Base-by-base conservation (phyloP, 2,888 invertebrate genomes). In the Oscheius sp. region DNA sequence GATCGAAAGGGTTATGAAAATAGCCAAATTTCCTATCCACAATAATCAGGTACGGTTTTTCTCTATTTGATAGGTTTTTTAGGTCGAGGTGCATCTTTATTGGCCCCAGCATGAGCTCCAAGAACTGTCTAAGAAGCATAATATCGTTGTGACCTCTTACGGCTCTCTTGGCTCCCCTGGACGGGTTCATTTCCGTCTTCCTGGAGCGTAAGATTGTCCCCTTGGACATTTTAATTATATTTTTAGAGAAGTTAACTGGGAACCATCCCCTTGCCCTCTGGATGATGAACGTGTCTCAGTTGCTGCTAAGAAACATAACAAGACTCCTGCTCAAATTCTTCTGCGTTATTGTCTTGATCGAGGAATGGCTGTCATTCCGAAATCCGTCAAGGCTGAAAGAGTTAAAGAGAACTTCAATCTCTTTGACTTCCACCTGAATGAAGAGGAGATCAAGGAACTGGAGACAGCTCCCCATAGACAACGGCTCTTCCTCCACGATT, bases 11-110 rank as follows among this genome's bases (percentile, higher is more conserved):
- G 89, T 95, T 21, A 53, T 79, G 46, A 78, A 79, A 61, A 58
- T 69, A 7, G 83, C 80, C 41, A 75, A 74, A 43, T 76, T 83
- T n/a, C 85, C 84, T 13, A 76, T 86, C 18, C 85, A 91, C 72
- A 91, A 92, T 74, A 89, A 95, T 9, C 83, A 91, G 72, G 91
- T 92, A 12, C 3, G 23, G 25, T 3, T 45, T 49, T n/a, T 16
- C 16, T 18, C 49, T 25, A 21, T 52, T 25, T 18, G 52, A 29
- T 23, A 25, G 49, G 2, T 18, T 53, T 53, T 53, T 16, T 77
- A 93, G 90, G 91, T 95, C 70, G 95, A 95, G 88, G 90, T 93
- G 41, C 94, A 95, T 85, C 91, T 93, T 21, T 92, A 94, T 84
- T 92, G 93, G 85, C 94, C 94, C 89, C 93, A 94, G 89, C 89